Percentiles rank a stretch among this genome's conserved stretches.
These are phyloP conservation scores for Balearica regulorum DNA, from an alignment of 2,797 vertebrate genomes.

Conservation along the genomic window DNA sequence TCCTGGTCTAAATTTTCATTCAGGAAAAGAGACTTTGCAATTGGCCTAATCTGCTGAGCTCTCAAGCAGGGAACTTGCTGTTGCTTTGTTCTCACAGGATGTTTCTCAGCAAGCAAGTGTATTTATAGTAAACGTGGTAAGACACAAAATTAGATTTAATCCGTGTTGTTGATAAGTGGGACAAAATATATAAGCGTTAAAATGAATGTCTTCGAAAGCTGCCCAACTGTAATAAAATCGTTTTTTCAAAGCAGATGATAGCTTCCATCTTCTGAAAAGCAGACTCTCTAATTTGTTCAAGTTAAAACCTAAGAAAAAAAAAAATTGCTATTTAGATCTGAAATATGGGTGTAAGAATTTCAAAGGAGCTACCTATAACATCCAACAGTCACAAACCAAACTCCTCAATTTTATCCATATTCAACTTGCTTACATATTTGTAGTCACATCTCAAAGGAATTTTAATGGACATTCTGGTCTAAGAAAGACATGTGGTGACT, in stretches of 20 bases:
- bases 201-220: not conserved
- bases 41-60: not conserved
- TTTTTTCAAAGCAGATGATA: not conserved
- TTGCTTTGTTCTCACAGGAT: constrained; percentile 28
- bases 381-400: not conserved
- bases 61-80: not conserved
- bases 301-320: not conserved
- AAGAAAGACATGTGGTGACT: not conserved
- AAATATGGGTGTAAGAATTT: not conserved
- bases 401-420: not conserved
- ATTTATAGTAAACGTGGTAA: constrained; percentile 25
- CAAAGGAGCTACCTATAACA: not conserved
- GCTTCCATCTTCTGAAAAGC: not conserved
- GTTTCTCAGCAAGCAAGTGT: constrained; percentile 19
- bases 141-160: not conserved
- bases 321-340: not conserved
- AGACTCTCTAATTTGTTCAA: not conserved
- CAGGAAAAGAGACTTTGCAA: not conserved
- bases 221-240: not conserved
- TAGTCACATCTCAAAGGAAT: not conserved
- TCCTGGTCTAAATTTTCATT: not conserved
- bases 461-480: not conserved
- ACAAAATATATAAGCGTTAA: not conserved
- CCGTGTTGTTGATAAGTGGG: not conserved
- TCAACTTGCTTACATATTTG: not conserved